These are phyloP conservation scores for Lates japonicus DNA, from an alignment of 2,797 vertebrate genomes.

Conservation along the genomic window DNA sequence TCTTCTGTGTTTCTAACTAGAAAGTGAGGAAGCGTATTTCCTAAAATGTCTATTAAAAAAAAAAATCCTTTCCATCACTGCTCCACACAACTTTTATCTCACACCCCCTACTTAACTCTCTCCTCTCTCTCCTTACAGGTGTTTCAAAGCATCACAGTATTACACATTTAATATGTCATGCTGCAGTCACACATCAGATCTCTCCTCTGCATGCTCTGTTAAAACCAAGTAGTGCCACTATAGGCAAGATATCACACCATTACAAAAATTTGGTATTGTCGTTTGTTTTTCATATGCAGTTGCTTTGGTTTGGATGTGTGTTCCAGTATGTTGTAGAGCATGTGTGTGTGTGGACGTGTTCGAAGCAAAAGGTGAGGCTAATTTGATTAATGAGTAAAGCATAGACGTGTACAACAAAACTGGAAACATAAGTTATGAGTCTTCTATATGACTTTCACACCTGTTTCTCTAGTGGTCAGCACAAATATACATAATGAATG, in stretches of 20 bases:
- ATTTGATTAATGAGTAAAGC: conserved; percentile 53
- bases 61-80: background rate
- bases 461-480: conserved; percentile 56
- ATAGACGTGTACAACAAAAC: conserved; percentile 38
- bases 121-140: conserved; percentile 1
- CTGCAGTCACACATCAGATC: conserved; percentile 42
- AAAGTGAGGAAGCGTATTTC: background rate
- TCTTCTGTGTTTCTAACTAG: background rate
- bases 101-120: background rate
- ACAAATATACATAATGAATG: conserved; percentile 63
- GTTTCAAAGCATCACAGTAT: conserved; percentile 33
- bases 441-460: conserved; percentile 63
- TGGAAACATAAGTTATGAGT: conserved; percentile 51
- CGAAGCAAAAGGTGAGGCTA: conserved; percentile 13
- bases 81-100: background rate
- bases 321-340: background rate
- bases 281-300: background rate
- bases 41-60: background rate
- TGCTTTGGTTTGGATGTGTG: background rate
- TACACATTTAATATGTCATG: conserved; percentile 59
- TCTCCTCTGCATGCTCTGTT: conserved; percentile 32
- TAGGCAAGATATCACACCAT: background rate
- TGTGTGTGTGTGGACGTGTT: background rate
- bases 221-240: conserved; percentile 20
- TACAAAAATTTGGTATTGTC: background rate